Base-by-base conservation (phyloP, 2,888 invertebrate species). In the Acheta domesticus region DNA sequence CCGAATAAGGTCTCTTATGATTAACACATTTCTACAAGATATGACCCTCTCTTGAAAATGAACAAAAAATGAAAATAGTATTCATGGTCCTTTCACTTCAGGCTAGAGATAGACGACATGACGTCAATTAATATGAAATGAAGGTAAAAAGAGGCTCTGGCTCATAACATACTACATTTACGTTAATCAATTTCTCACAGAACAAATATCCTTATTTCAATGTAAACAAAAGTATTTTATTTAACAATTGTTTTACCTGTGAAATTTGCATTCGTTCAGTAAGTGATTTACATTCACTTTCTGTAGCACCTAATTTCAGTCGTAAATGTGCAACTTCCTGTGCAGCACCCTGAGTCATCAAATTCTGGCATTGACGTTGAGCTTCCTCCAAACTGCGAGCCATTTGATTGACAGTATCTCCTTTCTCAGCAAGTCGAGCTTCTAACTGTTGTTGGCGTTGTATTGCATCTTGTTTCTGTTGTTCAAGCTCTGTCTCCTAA, bases 381-480 rank as follows among this genome's bases (percentile, higher is more conserved):
- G 92, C 90, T 11, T 90, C 89, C 81, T 91, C 90, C 77, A 93
- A 83, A 36, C 90, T 91, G 36, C 87, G 86, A 1, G 89, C 90
- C n/a, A 93, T 83, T 76, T 90, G 88, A 85, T 92, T 92, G 80
- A 92, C 91, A 20, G 90, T 90, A 0, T 89, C 88, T 0, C 90
- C 89, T 82, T 92, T 92, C 75, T 92, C 92, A 77, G 91, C 87
- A 75, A 92, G 84, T 82, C 92, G 86, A 5, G 88, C 86, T 83
- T 92, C 92, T 78, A 91, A 90, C 21, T 89, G 90, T 81, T 89
- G 87, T 77, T 85, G 62, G 4, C 62, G 62, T 62, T n/a, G 14
- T 8, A 62, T 62, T 62, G 62, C 62, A 5, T 62, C 62, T n/a
- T 62, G 62, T n/a, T 62, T 62, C 62, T 62, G 62, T n/a, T 62